Conservation (phyloP, 2,888 invertebrate genomes). For the Gymnosoma rotundatum region DNA sequence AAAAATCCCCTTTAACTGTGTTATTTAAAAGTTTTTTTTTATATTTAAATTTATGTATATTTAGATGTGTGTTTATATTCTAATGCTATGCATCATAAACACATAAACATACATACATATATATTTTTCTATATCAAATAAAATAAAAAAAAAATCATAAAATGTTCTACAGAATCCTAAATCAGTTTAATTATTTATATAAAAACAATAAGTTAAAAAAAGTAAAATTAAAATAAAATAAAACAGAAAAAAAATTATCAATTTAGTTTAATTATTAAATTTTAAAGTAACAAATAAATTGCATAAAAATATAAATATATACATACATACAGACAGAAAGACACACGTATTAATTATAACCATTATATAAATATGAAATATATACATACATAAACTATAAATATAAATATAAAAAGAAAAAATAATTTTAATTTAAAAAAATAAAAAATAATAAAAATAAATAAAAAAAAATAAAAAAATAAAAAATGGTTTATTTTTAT, state of each 20-base stretch:
- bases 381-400: constrained; percentile 44
- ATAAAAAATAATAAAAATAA: constrained; percentile 22
- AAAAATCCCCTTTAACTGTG: constrained; percentile 35
- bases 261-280: constrained; percentile 68
- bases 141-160: constrained; percentile 5
- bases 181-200: constrained; percentile 11
- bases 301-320: constrained; percentile 57
- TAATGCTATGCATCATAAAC: constrained; percentile 27
- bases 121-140: constrained; percentile 51
- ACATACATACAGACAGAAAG: background rate
- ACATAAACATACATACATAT: background rate
- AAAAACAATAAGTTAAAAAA: constrained; percentile 21
- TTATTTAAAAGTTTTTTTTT: constrained; percentile 35
- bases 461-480: constrained; percentile 32
- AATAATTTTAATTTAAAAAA: constrained; percentile 41
- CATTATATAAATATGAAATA: constrained; percentile 31
- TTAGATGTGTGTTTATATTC: constrained; percentile 47
- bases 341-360: constrained; percentile 28
- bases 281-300: constrained; percentile 52
- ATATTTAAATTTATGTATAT: constrained; percentile 42
- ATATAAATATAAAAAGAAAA: constrained; percentile 28
- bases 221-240: constrained; percentile 32
- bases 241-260: constrained; percentile 43
- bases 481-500: background rate
- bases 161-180: constrained; percentile 11